Evolutionary conservation across 2,113 vertebrate genomes (phyloP), one percentile per base, ranked within the genome.

Genomic region (Dipodomys ordii): DNA sequence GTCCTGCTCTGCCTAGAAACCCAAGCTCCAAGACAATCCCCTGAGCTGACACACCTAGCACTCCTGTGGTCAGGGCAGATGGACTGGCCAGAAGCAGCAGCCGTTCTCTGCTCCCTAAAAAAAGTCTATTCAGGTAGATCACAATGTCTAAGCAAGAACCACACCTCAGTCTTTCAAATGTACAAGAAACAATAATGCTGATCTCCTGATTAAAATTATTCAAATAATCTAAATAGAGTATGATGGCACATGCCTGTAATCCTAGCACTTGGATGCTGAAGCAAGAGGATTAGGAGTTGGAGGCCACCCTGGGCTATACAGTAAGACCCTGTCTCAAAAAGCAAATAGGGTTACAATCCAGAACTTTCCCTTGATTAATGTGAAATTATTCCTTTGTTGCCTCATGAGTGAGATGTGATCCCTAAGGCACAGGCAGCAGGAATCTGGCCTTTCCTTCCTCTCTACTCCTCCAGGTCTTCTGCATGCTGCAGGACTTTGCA

Each of bases 361-460:
- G 30, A 77, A 77, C 39, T 30, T 93, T n/a, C n/a, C 80, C 72
- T 81, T 69, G 65, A 85, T 46, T 82, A 94, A 87, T 74, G 1
- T 90, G 39, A 86, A 83, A 76, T 9, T 74, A 67, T 72, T 91
- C 72, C 69, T 62, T 88, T 74, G 62, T 77, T 83, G 57, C 87
- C 72, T 90, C 46, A 30, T 8, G 25, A 18, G 4, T 3, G 1
- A 3, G 23, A 5, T 28, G 30, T 39, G 10, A 78, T 30, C 69
- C 57, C 65, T 83, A 39, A 82, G 4, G 92, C 2, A 30, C 32
- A 46, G 19, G n/a, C 53, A 19, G 60, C 27, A 27, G 1, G 20
- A 46, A 53, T 2, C 5, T 27, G 44, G 27, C 35, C 67, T 28
- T 2, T 35, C 69, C 20, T 62, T 39, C 44, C 62, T 53, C 10